phyloP scores from a whole-genome alignment of 2,888 invertebrate species.

The Dolichomitus sp. region DNA sequence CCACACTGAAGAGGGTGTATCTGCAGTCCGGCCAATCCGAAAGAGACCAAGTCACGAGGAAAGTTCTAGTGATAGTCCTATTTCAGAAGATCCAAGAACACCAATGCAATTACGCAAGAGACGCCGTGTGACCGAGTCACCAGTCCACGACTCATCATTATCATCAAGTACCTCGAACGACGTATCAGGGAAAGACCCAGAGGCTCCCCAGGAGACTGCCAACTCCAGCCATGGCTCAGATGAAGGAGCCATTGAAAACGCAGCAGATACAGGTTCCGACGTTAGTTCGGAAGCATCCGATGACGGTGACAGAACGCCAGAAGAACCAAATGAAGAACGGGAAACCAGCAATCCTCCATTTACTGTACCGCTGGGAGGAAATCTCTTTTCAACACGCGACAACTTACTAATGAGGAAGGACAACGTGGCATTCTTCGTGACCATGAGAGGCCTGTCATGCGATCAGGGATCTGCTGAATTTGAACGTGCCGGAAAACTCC shows the following conservation, averaged over 20 bases:
- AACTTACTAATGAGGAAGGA: constrained; percentile 13
- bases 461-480: constrained; percentile 32
- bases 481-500: constrained; percentile 34
- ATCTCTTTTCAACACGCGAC: constrained; percentile 10
- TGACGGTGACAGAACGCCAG: neutral
- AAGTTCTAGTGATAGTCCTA: neutral
- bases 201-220: neutral
- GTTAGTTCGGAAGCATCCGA: neutral
- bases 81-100: neutral
- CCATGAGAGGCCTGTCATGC: constrained; percentile 25
- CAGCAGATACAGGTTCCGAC: neutral
- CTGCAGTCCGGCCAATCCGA: neutral
- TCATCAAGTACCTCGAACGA: neutral
- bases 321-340: neutral
- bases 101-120: constrained; percentile 19
- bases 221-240: neutral
- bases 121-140: neutral
- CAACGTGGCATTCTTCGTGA: constrained; percentile 8
- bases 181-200: neutral
- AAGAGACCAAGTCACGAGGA: neutral
- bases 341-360: constrained; percentile 1
- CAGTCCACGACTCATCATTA: neutral
- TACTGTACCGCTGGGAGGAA: constrained; percentile 15
- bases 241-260: neutral
- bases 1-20: neutral